phyloP scores from a whole-genome alignment of 2,113 vertebrate species.

The Xiphophorus hellerii region DNA sequence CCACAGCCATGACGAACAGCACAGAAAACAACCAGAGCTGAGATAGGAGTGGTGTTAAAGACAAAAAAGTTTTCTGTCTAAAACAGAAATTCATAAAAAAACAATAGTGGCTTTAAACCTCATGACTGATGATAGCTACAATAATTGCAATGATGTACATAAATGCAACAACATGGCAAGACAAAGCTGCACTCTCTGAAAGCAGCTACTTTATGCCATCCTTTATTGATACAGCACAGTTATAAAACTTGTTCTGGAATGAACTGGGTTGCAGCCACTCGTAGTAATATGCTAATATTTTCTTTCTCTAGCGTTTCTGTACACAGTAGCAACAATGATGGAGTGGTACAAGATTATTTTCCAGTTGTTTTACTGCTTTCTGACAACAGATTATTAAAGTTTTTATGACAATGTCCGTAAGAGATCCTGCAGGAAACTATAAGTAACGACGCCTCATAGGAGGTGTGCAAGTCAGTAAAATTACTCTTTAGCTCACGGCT shows the following conservation, averaged over 20 bases:
- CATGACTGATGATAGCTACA: constrained; percentile 19
- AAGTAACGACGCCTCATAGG: background rate
- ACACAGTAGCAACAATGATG: too few relatives aligned
- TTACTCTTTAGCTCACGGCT: background rate
- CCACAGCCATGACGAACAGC: constrained; percentile 12
- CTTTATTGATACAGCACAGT: too few relatives aligned
- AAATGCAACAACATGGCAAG: constrained; percentile 26
- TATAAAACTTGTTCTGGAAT: too few relatives aligned
- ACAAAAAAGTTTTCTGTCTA: constrained; percentile 32
- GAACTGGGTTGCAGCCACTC: too few relatives aligned
- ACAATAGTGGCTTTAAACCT: constrained; percentile 4
- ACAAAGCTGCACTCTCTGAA: background rate
- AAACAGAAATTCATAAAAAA: constrained; percentile 2
- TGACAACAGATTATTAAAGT: background rate
- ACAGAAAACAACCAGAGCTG: constrained; percentile 15
- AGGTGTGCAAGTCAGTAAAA: background rate
- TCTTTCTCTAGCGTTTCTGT: too few relatives aligned
- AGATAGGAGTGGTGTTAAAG: background rate
- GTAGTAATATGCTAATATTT: too few relatives aligned
- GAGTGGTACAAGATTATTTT: background rate
- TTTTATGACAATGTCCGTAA: background rate
- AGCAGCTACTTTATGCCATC: background rate
- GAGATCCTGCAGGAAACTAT: background rate
- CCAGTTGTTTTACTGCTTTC: background rate
- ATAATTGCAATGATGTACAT: constrained; percentile 7